Evolutionary conservation across 2,888 invertebrate species (phyloP).

Genomic region (Dilophus febrilis): DNA sequence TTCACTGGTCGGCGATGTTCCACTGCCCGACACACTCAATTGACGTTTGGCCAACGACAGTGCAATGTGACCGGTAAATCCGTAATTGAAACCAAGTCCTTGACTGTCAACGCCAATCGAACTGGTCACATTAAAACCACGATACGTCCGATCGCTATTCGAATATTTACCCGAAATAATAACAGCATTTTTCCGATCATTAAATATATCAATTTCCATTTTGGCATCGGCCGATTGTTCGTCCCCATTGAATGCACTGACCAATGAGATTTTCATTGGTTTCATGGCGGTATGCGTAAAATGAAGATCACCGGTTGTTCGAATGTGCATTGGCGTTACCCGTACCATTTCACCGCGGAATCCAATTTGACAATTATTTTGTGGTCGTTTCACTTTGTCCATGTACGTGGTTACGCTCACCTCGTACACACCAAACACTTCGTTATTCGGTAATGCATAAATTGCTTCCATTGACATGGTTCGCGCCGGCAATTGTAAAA

Average conservation of each 20-base stretch:
- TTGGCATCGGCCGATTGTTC: constrained; percentile 25
- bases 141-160: constrained; percentile 13
- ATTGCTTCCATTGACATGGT: constrained; percentile 43
- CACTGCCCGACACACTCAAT: constrained; percentile 20
- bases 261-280: constrained; percentile 32
- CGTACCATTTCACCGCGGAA: constrained; percentile 36
- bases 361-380: constrained; percentile 44
- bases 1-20: constrained; percentile 19
- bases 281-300: constrained; percentile 49
- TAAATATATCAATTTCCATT: constrained; percentile 40
- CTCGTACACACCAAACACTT: constrained; percentile 39
- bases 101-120: constrained; percentile 30
- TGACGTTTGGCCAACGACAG: constrained; percentile 20
- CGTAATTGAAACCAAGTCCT: constrained; percentile 25
- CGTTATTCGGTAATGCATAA: constrained; percentile 32
- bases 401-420: constrained; percentile 47
- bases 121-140: constrained; percentile 30
- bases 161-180: constrained; percentile 21
- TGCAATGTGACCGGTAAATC: constrained; percentile 17
- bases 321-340: constrained; percentile 28
- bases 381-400: constrained; percentile 51
- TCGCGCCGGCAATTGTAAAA: constrained; percentile 49
- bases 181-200: constrained; percentile 39
- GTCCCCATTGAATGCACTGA: constrained; percentile 27
- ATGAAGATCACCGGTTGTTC: constrained; percentile 37